Evolutionary conservation across 2,888 invertebrate genomes (phyloP).

Genomic region (Folsomia manolachei): DNA sequence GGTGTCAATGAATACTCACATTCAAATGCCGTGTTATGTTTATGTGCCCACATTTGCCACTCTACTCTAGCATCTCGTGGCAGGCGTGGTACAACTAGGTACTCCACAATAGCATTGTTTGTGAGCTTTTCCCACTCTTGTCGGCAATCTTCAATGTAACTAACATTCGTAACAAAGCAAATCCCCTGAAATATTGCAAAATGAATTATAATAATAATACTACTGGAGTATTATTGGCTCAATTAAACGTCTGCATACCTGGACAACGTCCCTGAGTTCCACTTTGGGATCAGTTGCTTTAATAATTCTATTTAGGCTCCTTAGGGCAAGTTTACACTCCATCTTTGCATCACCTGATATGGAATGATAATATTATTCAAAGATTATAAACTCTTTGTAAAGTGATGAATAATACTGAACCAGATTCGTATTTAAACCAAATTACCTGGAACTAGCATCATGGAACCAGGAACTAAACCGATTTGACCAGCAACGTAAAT

Average conservation of each 20-base stretch:
- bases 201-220: too few species aligned
- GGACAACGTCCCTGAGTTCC: constrained; percentile 76
- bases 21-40: constrained; percentile 81
- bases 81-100: constrained; percentile 75
- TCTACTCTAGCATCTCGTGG: constrained; percentile 79
- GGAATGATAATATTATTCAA: too few species aligned
- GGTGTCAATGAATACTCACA: constrained; percentile 65
- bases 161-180: constrained; percentile 76
- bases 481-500: constrained; percentile 90
- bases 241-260: constrained; percentile 56
- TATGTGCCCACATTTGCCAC: constrained; percentile 91
- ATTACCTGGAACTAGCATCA: constrained; percentile 70
- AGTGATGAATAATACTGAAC: too few species aligned
- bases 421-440: too few species aligned
- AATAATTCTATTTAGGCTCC: constrained; percentile 78
- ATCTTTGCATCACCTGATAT: constrained; percentile 75
- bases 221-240: constrained; percentile 2
- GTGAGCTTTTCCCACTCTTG: constrained; percentile 75
- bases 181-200: constrained; percentile 61
- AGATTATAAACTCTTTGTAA: too few species aligned
- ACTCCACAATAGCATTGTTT: constrained; percentile 82
- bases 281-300: constrained; percentile 75
- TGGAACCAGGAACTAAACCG: constrained; percentile 77
- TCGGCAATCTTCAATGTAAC: constrained; percentile 70
- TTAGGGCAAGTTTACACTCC: constrained; percentile 77